These are phyloP conservation scores for Gymnocheta viridis DNA, from an alignment of 2,888 invertebrate species.

Conservation along the genomic window DNA sequence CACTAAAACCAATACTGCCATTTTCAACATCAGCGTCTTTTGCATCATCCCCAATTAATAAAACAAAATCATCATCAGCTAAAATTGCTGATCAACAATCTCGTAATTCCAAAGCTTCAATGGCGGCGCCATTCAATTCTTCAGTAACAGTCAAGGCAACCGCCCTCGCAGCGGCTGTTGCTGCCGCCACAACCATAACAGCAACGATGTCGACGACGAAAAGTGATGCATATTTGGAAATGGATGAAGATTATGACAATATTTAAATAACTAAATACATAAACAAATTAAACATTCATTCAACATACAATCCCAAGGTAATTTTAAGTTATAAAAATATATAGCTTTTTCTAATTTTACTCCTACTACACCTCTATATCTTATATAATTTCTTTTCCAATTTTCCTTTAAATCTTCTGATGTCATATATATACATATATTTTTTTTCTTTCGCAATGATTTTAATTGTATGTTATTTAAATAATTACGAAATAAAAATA, in stretches of 20 bases:
- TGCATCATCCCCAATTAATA: conserved; percentile 51
- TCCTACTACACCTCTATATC: conserved; percentile 7
- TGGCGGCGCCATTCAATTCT: conserved; percentile 70
- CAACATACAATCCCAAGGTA: conserved; percentile 55
- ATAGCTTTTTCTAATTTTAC: background rate
- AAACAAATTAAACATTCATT: conserved; percentile 40
- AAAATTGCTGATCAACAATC: conserved; percentile 53
- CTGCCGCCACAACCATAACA: conserved; percentile 30
- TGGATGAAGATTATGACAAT: conserved; percentile 82
- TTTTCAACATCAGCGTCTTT: conserved; percentile 33
- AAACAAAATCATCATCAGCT: conserved; percentile 48
- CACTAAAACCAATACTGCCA: conserved; percentile 33
- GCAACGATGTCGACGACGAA: conserved; percentile 71
- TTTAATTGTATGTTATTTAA: conserved; percentile 49
- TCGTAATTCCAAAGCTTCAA: conserved; percentile 71
- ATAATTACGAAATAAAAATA: conserved; percentile 40
- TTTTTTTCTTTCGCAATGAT: conserved; percentile 24
- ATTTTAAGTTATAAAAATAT: conserved; percentile 49
- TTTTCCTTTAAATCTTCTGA: conserved; percentile 7
- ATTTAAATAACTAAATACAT: conserved; percentile 74
- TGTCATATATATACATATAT: conserved; percentile 6
- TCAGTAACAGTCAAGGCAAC: conserved; percentile 71
- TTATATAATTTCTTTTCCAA: background rate
- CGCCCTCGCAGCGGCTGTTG: conserved; percentile 72
- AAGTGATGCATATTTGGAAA: conserved; percentile 77